These are phyloP conservation scores for Anseranas semipalmata DNA, from an alignment of 2,113 vertebrate species.

Conservation along the genomic window DNA sequence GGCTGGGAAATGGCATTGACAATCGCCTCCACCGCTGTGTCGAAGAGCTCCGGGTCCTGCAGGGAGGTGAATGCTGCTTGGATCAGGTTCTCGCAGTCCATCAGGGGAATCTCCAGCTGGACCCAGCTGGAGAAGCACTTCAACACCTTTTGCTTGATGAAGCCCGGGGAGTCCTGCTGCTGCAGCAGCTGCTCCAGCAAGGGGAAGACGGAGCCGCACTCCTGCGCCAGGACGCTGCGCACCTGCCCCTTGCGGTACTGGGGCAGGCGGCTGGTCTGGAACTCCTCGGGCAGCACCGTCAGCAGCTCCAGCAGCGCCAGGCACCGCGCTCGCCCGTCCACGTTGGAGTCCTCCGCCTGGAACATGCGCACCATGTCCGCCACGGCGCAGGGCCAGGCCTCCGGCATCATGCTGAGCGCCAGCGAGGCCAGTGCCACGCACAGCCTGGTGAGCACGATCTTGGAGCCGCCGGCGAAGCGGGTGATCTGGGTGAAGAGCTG, in stretches of 20 bases:
- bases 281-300: slow-evolving; percentile 97
- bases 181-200: slow-evolving; percentile 94
- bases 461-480: slow-evolving; percentile 92
- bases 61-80: slow-evolving; percentile 92
- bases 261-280: slow-evolving; percentile 95
- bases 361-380: slow-evolving; percentile 97
- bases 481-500: slow-evolving; percentile 98
- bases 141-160: slow-evolving; percentile 95
- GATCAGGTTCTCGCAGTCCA: slow-evolving; percentile 92
- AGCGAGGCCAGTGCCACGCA: slow-evolving; percentile 95
- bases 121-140: slow-evolving; percentile 99
- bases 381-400: slow-evolving; percentile 94
- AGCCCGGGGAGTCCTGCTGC: slow-evolving; percentile 90
- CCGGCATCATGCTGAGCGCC: slow-evolving; percentile 98
- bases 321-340: slow-evolving; percentile 92
- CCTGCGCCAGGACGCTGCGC: slow-evolving; percentile 89
- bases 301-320: slow-evolving; percentile 94
- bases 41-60: slow-evolving; percentile 94
- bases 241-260: slow-evolving; percentile 96
- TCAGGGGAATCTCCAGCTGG: slow-evolving; percentile 93
- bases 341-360: slow-evolving; percentile 92
- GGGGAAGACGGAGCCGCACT: slow-evolving; percentile 92
- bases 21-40: slow-evolving; percentile 95
- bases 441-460: slow-evolving; percentile 96
- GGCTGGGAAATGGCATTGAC: slow-evolving; percentile 98